Evolutionary conservation across 2,797 vertebrate species (phyloP).

Genomic region (Acrocephalus scirpaceus): DNA sequence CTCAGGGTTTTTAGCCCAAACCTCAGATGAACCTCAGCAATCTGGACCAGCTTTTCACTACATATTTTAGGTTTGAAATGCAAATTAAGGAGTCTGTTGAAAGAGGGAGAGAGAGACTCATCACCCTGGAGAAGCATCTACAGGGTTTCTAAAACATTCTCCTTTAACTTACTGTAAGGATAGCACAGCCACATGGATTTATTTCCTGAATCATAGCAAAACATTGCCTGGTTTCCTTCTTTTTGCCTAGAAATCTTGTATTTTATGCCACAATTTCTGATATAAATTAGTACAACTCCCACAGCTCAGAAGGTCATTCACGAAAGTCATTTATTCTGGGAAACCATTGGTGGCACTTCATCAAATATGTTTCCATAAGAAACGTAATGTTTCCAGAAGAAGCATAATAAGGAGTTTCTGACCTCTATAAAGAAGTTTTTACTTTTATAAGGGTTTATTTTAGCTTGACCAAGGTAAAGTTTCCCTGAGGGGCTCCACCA

Average conservation of each 20-base stretch:
- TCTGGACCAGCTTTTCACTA: not conserved
- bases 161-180: not conserved
- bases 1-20: not conserved
- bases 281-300: slow-evolving; percentile 25
- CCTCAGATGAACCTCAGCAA: not conserved
- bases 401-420: not conserved
- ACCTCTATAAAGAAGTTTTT: not conserved
- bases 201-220: not conserved
- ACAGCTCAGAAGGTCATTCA: slow-evolving; percentile 34
- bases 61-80: not conserved
- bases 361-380: slow-evolving; percentile 14
- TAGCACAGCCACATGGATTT: not conserved
- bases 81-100: not conserved
- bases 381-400: not conserved
- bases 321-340: slow-evolving; percentile 30
- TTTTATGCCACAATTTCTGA: not conserved
- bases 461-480: not conserved
- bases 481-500: not conserved
- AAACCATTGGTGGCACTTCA: not conserved
- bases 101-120: not conserved
- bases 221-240: not conserved
- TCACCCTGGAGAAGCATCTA: not conserved
- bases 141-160: not conserved
- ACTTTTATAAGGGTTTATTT: not conserved
- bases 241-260: not conserved